Conservation (phyloP, 2,888 invertebrate genomes). For the Steinernema hermaphroditum region DNA sequence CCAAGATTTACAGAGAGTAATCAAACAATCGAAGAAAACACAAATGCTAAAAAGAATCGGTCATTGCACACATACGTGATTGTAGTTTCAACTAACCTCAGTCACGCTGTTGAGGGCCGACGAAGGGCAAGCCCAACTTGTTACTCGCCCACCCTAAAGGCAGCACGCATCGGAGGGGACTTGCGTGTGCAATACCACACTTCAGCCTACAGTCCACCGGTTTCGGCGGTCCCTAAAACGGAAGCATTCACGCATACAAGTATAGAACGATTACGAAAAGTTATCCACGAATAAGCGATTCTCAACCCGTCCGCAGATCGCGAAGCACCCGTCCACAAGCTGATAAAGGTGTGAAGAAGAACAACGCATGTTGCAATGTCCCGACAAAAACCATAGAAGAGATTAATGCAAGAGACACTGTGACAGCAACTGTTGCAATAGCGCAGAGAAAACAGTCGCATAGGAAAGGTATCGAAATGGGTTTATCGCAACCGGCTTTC, state of each 20-base stretch:
- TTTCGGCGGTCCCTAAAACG: slow-evolving; percentile 13
- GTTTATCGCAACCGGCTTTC: slow-evolving; percentile 20
- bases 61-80: not conserved
- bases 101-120: slow-evolving; percentile 27
- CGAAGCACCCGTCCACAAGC: no score
- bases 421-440: slow-evolving; percentile 6
- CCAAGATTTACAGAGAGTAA: not conserved
- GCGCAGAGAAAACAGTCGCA: not conserved
- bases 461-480: slow-evolving; percentile 14
- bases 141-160: slow-evolving; percentile 29
- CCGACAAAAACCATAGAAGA: not conserved
- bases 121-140: slow-evolving; percentile 26
- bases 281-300: no score
- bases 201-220: slow-evolving; percentile 26
- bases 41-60: slow-evolving; percentile 1
- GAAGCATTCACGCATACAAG: not conserved
- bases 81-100: not conserved
- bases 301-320: no score
- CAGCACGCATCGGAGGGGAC: slow-evolving; percentile 29
- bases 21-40: not conserved
- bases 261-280: no score
- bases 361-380: not conserved
- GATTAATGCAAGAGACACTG: not conserved
- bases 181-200: slow-evolving; percentile 28
- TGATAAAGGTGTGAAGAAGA: no score